phyloP scores from a whole-genome alignment of 2,888 invertebrate genomes.

The Smittia aterrima region DNA sequence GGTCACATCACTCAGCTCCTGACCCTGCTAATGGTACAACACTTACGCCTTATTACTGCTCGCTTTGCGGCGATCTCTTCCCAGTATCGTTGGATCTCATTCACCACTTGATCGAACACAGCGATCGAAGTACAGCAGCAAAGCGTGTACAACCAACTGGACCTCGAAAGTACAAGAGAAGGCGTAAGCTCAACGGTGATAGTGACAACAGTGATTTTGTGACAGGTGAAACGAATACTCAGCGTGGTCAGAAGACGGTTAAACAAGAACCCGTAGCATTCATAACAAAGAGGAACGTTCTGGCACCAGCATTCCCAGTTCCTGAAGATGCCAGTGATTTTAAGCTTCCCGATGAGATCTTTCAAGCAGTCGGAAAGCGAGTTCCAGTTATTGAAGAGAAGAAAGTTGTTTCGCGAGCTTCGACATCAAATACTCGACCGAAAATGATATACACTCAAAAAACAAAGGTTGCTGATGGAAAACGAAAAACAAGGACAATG shows the following conservation, averaged over 20 bases:
- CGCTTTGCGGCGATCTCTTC: slow-evolving; percentile 71
- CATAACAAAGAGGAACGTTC: slow-evolving; percentile 33
- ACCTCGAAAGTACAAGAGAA: slow-evolving; percentile 75
- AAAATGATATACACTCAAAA: slow-evolving; percentile 78
- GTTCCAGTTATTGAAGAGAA: not conserved
- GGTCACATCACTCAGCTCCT: slow-evolving; percentile 81
- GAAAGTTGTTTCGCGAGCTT: slow-evolving; percentile 43
- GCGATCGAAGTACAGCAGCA: slow-evolving; percentile 80
- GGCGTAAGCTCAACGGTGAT: slow-evolving; percentile 70
- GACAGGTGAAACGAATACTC: slow-evolving; percentile 44
- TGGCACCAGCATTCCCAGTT: slow-evolving; percentile 17
- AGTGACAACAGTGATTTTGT: slow-evolving; percentile 49
- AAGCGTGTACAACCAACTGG: slow-evolving; percentile 68
- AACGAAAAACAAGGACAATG: slow-evolving; percentile 61
- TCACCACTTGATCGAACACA: slow-evolving; percentile 79
- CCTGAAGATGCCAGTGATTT: slow-evolving; percentile 42
- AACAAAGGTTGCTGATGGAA: slow-evolving; percentile 58
- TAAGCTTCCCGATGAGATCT: slow-evolving; percentile 34
- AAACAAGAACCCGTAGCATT: slow-evolving; percentile 33
- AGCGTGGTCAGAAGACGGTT: slow-evolving; percentile 31
- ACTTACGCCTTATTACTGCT: slow-evolving; percentile 68
- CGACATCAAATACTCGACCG: slow-evolving; percentile 57
- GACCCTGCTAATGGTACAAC: slow-evolving; percentile 66
- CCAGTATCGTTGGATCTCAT: slow-evolving; percentile 72
- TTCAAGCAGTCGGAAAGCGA: slow-evolving; percentile 1